Base-by-base conservation (phyloP, 2,888 invertebrate genomes). In the Vanessa cardui region DNA sequence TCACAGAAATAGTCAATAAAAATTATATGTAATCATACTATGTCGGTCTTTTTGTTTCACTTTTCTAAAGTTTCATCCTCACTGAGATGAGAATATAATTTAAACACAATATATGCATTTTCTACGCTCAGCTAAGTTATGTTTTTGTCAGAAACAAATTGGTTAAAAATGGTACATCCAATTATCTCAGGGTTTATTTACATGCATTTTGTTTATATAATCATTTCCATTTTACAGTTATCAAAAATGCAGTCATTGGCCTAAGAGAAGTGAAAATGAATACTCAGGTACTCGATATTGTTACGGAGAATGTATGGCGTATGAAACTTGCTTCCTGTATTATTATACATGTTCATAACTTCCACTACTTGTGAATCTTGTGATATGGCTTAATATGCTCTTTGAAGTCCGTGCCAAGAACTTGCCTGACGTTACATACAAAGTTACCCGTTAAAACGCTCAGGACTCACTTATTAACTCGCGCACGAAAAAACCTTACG, bases 371-470 rank as follows among this genome's bases (percentile, higher is more conserved):
- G 50, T 39, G 45, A 65, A 45, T 45, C 33, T 62, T 46, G 50
- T 39, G 45, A 65, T 50, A 52, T 56, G n/a, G 20, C 59, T 60
- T 52, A 56, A 21, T 68, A 65, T 59, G 62, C 58, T 60, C 63
- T 69, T 65, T 54, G 52, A 69, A 54, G 62, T 58, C 58, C 39
- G 47, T 58, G 61, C 62, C 65, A 69, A 58, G 47, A 52, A 61
- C 56, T 64, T 39, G 21, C 21, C 58, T 45, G 63, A 47, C 33
- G 31, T 56, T 50, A 64, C 46, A 18, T 31, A 56, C 63, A 56
- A 54, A 56, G 46, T 63, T 63, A 63, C 46, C 31, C 18, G 50
- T 50, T 62, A 39, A 62, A 50, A 62, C 12, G 39, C 20, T 62
- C 49, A 20, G 2, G 33, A 47, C 39, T 62, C 39, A 50, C 18